phyloP scores from a whole-genome alignment of 2,888 invertebrate species.

The Furcula furcula region DNA sequence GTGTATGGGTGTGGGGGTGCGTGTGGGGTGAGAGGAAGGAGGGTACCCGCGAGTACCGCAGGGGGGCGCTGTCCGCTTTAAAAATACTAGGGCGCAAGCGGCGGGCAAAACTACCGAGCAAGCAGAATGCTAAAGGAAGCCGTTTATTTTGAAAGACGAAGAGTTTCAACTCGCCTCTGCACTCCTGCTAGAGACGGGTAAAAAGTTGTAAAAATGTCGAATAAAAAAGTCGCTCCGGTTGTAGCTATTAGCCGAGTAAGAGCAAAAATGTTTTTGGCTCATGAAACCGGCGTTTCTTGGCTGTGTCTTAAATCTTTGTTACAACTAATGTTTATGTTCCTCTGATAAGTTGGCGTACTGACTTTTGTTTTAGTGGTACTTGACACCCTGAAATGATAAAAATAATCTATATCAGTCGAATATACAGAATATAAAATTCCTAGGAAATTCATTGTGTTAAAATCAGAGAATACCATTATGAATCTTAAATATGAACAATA shows the following conservation, averaged over 20 bases:
- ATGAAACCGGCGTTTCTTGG: conserved; percentile 25
- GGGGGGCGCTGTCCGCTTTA: conserved; percentile 76
- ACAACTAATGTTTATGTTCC: conserved; percentile 32
- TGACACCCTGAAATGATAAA: too few species aligned
- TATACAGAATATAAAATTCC: too few species aligned
- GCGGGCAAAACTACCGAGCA: conserved; percentile 57
- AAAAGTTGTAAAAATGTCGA: conserved; percentile 56
- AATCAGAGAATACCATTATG: too few species aligned
- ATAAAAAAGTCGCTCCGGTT: conserved; percentile 38
- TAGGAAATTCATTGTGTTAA: too few species aligned
- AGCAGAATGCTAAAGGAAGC: conserved; percentile 68
- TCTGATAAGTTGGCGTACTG: conserved; percentile 14
- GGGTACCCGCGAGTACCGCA: conserved; percentile 60
- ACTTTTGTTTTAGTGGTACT: neutral
- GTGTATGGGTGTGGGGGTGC: conserved; percentile 58
- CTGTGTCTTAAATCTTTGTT: conserved; percentile 19
- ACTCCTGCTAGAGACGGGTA: conserved; percentile 50
- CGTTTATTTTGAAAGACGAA: conserved; percentile 73
- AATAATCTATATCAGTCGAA: too few species aligned
- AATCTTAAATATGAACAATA: too few species aligned
- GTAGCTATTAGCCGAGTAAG: conserved; percentile 48
- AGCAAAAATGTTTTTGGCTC: conserved; percentile 51
- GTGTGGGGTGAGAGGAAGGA: conserved; percentile 33
- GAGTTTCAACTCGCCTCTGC: conserved; percentile 48
- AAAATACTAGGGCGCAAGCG: conserved; percentile 72